These are phyloP conservation scores for Norana najaformis DNA, from an alignment of 2,888 invertebrate genomes.

Conservation along the genomic window DNA sequence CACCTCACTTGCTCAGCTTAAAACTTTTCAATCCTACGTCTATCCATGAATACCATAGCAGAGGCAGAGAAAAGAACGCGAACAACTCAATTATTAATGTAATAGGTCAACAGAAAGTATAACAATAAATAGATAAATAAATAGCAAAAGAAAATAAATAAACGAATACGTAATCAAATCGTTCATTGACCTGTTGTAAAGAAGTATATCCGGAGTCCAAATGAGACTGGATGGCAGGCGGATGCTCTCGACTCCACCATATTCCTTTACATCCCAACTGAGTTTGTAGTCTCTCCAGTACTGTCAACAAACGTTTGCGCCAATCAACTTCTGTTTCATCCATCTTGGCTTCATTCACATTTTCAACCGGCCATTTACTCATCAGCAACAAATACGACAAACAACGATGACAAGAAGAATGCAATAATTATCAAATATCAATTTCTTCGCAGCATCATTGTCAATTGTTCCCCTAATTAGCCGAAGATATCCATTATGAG, in stretches of 20 bases:
- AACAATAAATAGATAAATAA: neutral
- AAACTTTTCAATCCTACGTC: no score
- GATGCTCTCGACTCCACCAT: constrained; percentile 49
- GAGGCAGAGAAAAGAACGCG: no score
- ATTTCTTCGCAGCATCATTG: neutral
- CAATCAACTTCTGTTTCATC: neutral
- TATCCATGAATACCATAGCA: no score
- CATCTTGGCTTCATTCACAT: neutral
- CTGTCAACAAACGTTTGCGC: constrained; percentile 36
- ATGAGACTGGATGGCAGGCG: constrained; percentile 47
- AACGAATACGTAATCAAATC: no score
- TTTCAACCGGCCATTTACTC: no score
- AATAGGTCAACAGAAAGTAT: neutral
- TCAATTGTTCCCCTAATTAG: neutral
- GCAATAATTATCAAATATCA: neutral
- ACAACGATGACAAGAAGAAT: neutral
- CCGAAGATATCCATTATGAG: neutral
- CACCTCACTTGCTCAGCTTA: no score
- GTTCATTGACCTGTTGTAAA: constrained; percentile 51
- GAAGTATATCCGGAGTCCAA: constrained; percentile 51
- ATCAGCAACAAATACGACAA: neutral
- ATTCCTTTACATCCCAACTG: constrained; percentile 46
- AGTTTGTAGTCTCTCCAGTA: constrained; percentile 50
- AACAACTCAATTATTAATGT: no score
- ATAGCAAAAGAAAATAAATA: no score